These are phyloP conservation scores for Oryzias melastigma DNA, from an alignment of 2,113 vertebrate genomes.

Conservation along the genomic window DNA sequence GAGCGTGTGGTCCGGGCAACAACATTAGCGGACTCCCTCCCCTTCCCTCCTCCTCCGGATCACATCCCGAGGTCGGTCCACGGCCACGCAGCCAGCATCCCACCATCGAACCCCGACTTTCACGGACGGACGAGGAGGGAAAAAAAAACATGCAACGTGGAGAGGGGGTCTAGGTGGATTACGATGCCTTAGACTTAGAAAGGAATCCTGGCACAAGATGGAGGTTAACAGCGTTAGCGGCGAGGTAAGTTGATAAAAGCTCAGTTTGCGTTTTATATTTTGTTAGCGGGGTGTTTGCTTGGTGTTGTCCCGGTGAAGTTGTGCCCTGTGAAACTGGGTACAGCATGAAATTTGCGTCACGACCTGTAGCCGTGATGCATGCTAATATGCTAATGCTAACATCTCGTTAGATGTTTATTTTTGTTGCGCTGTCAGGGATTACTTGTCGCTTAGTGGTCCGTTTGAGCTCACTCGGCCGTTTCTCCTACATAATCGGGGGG, in stretches of 20 bases:
- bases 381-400: slow-evolving; percentile 68
- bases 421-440: slow-evolving; percentile 36
- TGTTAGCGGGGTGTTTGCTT: background rate
- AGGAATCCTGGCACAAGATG: slow-evolving; percentile 86
- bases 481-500: background rate
- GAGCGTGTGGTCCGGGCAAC: slow-evolving; percentile 62
- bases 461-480: background rate
- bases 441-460: background rate
- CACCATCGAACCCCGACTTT: slow-evolving; percentile 48
- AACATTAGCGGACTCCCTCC: slow-evolving; percentile 29
- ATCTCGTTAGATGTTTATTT: slow-evolving; percentile 68
- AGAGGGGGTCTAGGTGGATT: slow-evolving; percentile 69
- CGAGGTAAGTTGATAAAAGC: slow-evolving; percentile 68
- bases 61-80: slow-evolving; percentile 11
- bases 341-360: slow-evolving; percentile 56
- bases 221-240: slow-evolving; percentile 83
- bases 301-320: slow-evolving; percentile 33
- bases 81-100: slow-evolving; percentile 18
- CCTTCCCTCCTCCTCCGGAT: slow-evolving; percentile 38
- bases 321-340: slow-evolving; percentile 24
- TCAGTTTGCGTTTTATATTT: slow-evolving; percentile 11
- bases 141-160: slow-evolving; percentile 67
- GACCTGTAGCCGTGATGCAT: slow-evolving; percentile 63
- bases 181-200: slow-evolving; percentile 83
- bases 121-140: slow-evolving; percentile 31